Evolutionary conservation across 2,797 vertebrate species (phyloP), one percentile per base, ranked within the genome.

Genomic region (Anniella stebbinsi): DNA sequence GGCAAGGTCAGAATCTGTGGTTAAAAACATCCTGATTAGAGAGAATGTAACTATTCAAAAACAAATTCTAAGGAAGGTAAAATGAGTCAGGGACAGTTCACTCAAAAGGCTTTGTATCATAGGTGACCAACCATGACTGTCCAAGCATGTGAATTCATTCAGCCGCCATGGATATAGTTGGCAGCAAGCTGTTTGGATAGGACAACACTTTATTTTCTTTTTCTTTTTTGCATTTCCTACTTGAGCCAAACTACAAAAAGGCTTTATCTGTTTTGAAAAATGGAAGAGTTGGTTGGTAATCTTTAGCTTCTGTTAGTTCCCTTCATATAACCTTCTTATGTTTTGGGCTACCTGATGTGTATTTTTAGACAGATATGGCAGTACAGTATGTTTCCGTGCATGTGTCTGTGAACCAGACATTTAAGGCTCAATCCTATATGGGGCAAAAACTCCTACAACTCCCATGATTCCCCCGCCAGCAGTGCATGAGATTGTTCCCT

Each of bases 1-100:
- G 0, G 0, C 0, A 0, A 41, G 66, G 66, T 84, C n/a, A 51
- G 54, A 57, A 76, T 85, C n/a, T 0, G 0, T 38, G 38, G 7
- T 28, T 67, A 51, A 88, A 63, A 80, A 30, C 25, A 54, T 70
- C 45, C 18, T 21, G 0, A 0, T 12, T 57, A 51, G 67, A 9
- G 84, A 11, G 66, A 25, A 5, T 51, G 12, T 23, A 36, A 36
- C 4, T 45, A 45, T 3, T 45, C 0, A 0, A 57, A 33, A 57
- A 70, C 63, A 78, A 91, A 45, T 4, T 25, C 63, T 0, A 0
- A 41, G 1, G 38, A 66, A 9, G 1, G 4, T 25, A 81, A 10
- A 33, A n/a, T 21, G 18, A 88, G 48, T 41, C 45, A n/a, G 41
- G 45, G 11, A 18, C 38, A 69, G 82, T 21, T 51, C 67, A 51